A percentile compares a stretch with the other conserved stretches of the same genome.
phyloP scores from a whole-genome alignment of 2,113 vertebrate genomes.

The Mirza zaza region DNA sequence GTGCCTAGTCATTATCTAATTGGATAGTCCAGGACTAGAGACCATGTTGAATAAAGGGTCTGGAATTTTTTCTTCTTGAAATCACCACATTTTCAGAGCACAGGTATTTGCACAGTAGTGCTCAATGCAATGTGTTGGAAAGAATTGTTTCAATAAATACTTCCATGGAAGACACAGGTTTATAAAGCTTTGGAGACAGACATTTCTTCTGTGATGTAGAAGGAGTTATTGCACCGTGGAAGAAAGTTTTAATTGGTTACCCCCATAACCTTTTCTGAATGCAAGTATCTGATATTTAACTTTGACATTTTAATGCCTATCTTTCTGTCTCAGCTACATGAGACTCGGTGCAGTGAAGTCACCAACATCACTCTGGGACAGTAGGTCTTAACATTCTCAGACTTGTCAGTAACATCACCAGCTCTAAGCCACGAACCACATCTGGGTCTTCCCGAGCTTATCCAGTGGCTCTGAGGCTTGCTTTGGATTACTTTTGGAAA shows the following conservation, averaged over 20 bases:
- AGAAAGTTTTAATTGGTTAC: neutral
- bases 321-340: neutral
- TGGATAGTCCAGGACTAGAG: neutral
- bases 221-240: neutral
- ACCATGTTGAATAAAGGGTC: neutral
- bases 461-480: neutral
- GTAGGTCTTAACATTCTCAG: neutral
- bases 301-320: neutral
- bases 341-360: neutral
- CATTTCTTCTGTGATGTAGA: neutral
- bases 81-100: neutral
- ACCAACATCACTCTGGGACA: neutral
- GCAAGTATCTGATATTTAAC: neutral
- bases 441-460: neutral
- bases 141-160: neutral
- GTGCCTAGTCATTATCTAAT: neutral
- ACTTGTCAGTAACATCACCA: neutral
- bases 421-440: neutral
- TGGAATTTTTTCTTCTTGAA: neutral
- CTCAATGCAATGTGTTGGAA: neutral
- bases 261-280: neutral
- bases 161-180: neutral
- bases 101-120: neutral
- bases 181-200: neutral
- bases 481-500: neutral